These are phyloP conservation scores for Watsonalla binaria DNA, from an alignment of 2,888 invertebrate genomes.

Conservation along the genomic window DNA sequence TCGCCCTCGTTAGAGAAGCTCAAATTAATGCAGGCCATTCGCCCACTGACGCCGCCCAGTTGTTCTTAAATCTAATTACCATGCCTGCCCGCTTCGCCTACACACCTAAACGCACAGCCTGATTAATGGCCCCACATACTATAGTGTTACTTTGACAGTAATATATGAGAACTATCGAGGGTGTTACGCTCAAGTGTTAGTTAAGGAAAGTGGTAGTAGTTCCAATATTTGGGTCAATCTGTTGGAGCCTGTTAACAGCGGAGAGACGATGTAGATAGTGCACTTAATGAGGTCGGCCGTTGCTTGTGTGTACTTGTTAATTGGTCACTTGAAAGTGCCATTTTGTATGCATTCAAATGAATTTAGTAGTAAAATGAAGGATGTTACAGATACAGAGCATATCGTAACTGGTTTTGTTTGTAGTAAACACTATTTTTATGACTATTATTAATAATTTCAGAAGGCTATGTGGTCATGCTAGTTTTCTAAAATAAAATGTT, in stretches of 20 bases:
- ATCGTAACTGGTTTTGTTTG: too few relatives aligned
- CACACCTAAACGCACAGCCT: constrained; percentile 36
- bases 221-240: neutral
- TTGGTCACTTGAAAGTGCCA: too few relatives aligned
- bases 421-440: too few relatives aligned
- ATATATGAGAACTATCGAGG: constrained; percentile 20
- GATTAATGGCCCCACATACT: constrained; percentile 29
- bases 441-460: neutral
- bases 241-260: neutral
- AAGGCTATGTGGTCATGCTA: constrained; percentile 8
- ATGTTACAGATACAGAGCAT: too few relatives aligned
- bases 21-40: constrained; percentile 78
- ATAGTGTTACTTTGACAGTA: constrained; percentile 26
- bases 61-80: constrained; percentile 79
- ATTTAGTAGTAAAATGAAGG: too few relatives aligned
- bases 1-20: constrained; percentile 77
- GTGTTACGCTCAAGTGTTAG: constrained; percentile 6
- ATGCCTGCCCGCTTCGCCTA: constrained; percentile 35
- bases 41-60: constrained; percentile 73
- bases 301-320: neutral
- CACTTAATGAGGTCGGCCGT: neutral
- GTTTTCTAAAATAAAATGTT: constrained; percentile 12
- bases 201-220: neutral
- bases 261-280: neutral
- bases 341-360: too few relatives aligned